Percentiles rank a stretch among this genome's conserved stretches.
These are phyloP conservation scores for Choloepus hoffmanni DNA, from an alignment of 2,113 vertebrate species.

Conservation along the genomic window DNA sequence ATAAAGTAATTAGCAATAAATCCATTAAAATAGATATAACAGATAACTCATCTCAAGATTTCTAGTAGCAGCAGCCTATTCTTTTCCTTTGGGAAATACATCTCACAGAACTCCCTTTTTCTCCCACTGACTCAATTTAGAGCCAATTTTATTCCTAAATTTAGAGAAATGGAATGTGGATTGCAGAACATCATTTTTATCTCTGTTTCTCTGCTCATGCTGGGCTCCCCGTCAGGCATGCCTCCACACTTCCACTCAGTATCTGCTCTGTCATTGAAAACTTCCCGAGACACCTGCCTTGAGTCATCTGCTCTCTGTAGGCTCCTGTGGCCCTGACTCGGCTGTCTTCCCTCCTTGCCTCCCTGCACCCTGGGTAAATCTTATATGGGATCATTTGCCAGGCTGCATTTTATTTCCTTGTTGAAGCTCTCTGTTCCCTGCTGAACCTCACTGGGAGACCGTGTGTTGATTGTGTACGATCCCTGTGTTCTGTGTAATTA, in stretches of 20 bases:
- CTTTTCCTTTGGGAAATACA: not conserved
- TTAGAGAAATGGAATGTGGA: accelerated
- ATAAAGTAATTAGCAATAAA: not conserved
- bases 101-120: not conserved
- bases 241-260: accelerated
- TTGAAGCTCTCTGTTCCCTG: not conserved
- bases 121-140: no score
- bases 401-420: not conserved
- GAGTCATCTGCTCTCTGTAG: not conserved
- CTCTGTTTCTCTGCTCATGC: accelerated
- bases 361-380: not conserved
- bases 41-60: not conserved
- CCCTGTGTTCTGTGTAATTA: not conserved
- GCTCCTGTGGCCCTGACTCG: accelerated
- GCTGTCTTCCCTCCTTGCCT: not conserved
- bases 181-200: accelerated
- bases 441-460: not conserved
- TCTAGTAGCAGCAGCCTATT: not conserved
- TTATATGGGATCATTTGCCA: not conserved
- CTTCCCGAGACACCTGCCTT: not conserved
- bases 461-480: no score
- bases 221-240: accelerated
- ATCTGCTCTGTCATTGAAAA: not conserved
- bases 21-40: not conserved
- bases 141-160: not conserved